Percentiles rank a stretch among this genome's conserved stretches.
Conservation (phyloP, 2,797 vertebrate genomes). For the Coilia nasus region DNA sequence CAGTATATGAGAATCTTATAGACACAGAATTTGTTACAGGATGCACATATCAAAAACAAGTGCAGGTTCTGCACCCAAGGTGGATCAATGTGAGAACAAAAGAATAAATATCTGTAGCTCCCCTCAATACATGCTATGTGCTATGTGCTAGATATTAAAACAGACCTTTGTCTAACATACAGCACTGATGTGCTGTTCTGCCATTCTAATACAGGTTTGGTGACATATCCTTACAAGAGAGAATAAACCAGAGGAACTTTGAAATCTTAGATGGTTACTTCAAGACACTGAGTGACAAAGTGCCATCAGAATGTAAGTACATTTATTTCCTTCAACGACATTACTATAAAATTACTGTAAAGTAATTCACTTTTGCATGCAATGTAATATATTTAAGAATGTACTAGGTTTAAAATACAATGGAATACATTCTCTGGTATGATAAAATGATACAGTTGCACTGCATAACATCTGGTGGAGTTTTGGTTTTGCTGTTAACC, state of each 20-base stretch:
- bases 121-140: too few species aligned
- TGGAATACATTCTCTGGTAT: not conserved
- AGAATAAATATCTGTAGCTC: too few species aligned
- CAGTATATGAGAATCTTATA: too few species aligned
- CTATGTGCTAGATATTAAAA: too few species aligned
- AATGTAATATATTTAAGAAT: not conserved
- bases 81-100: too few species aligned
- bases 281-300: conserved; percentile 88
- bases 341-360: too few species aligned
- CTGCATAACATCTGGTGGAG: not conserved
- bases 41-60: too few species aligned
- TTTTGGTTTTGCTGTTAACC: too few species aligned
- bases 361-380: not conserved
- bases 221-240: conserved; percentile 95
- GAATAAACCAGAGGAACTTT: conserved; percentile 97
- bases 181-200: not conserved
- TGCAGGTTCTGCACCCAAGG: too few species aligned
- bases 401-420: not conserved
- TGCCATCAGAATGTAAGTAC: conserved; percentile 92
- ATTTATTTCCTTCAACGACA: not conserved
- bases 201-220: conserved; percentile 83
- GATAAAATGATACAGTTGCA: not conserved
- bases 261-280: conserved; percentile 93
- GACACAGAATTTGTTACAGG: too few species aligned
- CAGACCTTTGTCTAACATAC: too few species aligned